Evolutionary conservation across 2,888 invertebrate species (phyloP).

Genomic region (Allygus modestus): DNA sequence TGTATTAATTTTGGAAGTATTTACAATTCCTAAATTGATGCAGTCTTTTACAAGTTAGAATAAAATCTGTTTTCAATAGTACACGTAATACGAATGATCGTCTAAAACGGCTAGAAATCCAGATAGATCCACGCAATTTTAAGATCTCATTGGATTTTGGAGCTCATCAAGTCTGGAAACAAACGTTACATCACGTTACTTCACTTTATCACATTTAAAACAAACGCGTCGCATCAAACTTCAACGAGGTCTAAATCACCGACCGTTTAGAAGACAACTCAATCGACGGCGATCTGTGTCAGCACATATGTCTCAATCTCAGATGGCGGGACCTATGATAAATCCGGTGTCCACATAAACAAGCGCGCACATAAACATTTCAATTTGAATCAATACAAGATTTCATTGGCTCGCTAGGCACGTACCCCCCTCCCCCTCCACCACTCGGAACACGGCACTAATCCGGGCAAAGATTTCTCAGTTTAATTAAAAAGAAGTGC

Average conservation of each 20-base stretch:
- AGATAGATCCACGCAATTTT: too few relatives aligned
- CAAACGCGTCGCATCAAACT: background rate
- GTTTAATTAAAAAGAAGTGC: slow-evolving; percentile 58
- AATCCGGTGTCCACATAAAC: slow-evolving; percentile 36
- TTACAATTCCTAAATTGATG: too few relatives aligned
- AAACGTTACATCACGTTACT: too few relatives aligned
- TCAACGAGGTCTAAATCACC: background rate
- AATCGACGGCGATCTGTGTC: background rate
- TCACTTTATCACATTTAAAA: background rate
- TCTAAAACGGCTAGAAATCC: too few relatives aligned
- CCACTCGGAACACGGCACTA: background rate
- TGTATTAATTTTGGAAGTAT: too few relatives aligned
- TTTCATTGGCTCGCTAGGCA: slow-evolving; percentile 43
- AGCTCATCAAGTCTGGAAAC: too few relatives aligned
- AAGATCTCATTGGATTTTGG: too few relatives aligned
- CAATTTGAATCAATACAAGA: slow-evolving; percentile 58
- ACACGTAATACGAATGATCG: too few relatives aligned
- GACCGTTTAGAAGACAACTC: slow-evolving; percentile 11
- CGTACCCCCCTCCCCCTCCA: slow-evolving; percentile 8
- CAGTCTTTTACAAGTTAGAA: too few relatives aligned
- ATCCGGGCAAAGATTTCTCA: slow-evolving; percentile 47
- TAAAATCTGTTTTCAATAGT: too few relatives aligned
- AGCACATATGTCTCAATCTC: slow-evolving; percentile 23
- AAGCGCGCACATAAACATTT: slow-evolving; percentile 47
- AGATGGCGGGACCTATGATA: background rate